Evolutionary conservation across 2,113 vertebrate species (phyloP).

Genomic region (Cheilinus undulatus): DNA sequence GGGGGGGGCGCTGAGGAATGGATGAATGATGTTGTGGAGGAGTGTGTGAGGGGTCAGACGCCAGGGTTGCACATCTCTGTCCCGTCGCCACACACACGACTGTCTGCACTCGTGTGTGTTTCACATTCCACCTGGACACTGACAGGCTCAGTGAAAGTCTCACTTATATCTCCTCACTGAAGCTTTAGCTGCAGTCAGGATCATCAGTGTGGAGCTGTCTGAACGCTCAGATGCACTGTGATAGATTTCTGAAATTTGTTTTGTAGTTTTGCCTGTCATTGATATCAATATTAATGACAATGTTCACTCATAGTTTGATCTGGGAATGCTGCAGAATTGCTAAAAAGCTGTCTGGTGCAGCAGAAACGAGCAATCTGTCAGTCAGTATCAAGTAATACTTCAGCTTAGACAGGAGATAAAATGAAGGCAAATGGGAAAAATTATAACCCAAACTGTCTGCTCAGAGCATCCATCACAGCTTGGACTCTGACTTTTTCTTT

Average conservation of each 20-base stretch:
- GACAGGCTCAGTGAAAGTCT: constrained; percentile 33
- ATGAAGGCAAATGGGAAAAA: constrained; percentile 8
- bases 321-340: neutral
- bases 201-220: neutral
- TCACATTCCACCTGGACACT: constrained; percentile 43
- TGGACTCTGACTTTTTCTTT: neutral
- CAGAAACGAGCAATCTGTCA: constrained; percentile 10
- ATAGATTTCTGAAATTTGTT: neutral
- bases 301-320: neutral
- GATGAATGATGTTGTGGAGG: constrained; percentile 49
- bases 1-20: constrained; percentile 44
- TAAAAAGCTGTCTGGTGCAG: neutral
- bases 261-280: neutral
- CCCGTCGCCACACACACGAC: constrained; percentile 26
- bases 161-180: neutral
- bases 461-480: constrained; percentile 9
- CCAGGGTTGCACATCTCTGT: constrained; percentile 59
- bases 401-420: constrained; percentile 1
- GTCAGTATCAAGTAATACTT: neutral
- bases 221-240: neutral
- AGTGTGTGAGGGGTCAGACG: constrained; percentile 65
- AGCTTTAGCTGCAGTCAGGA: too few relatives aligned
- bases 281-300: constrained; percentile 1
- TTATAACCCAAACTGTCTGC: constrained; percentile 2
- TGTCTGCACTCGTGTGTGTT: constrained; percentile 46